Evolutionary conservation across 2,888 invertebrate species (phyloP).

Genomic region (Myopa tessellatipennis): DNA sequence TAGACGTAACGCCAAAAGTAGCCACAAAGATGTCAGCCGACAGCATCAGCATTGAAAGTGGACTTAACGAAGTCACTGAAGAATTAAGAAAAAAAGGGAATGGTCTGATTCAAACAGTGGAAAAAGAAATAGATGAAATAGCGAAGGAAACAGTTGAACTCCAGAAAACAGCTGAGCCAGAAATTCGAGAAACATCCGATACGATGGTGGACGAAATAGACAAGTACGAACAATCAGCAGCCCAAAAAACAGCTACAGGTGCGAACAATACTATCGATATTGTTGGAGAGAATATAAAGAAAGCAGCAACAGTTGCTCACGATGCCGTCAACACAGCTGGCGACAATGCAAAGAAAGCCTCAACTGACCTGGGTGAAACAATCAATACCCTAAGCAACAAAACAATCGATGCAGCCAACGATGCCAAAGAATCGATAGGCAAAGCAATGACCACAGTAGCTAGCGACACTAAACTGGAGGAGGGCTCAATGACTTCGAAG

Average conservation of each 20-base stretch:
- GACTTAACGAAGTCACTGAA: conserved; percentile 46
- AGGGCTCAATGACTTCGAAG: conserved; percentile 51
- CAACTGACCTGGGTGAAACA: conserved; percentile 32
- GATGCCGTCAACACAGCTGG: conserved; percentile 34
- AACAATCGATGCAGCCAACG: conserved; percentile 46
- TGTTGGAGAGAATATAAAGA: conserved; percentile 46
- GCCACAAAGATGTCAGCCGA: conserved; percentile 52
- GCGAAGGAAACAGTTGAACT: conserved; percentile 23
- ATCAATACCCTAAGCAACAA: conserved; percentile 48
- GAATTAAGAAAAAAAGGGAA: conserved; percentile 48
- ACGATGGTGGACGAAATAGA: conserved; percentile 40
- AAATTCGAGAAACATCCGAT: conserved; percentile 36
- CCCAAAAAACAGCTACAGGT: conserved; percentile 41
- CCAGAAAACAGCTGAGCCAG: conserved; percentile 13
- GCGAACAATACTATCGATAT: conserved; percentile 50
- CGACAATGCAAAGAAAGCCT: conserved; percentile 40
- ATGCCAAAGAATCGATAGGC: conserved; percentile 52
- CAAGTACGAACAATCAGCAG: conserved; percentile 36
- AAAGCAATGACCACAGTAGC: conserved; percentile 55
- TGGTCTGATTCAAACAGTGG: conserved; percentile 38
- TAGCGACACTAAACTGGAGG: conserved; percentile 46
- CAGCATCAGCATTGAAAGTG: conserved; percentile 44
- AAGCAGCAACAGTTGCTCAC: conserved; percentile 40
- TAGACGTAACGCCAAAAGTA: conserved; percentile 65
- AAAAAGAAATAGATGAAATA: conserved; percentile 39